These are phyloP conservation scores for Macrocentrus cingulum DNA, from an alignment of 1,140 invertebrate genomes.

Conservation along the genomic window DNA sequence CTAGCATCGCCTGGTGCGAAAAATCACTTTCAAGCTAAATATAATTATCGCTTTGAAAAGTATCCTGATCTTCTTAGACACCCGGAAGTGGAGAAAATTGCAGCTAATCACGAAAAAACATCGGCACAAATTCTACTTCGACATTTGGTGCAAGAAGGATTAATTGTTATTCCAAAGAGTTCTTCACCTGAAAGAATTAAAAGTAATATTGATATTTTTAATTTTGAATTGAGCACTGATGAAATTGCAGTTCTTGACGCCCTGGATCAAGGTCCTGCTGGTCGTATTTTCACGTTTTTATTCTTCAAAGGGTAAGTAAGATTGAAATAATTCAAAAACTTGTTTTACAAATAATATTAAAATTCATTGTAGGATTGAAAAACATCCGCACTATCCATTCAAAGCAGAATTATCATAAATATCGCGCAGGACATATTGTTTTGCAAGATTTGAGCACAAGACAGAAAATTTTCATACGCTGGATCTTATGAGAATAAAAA, in stretches of 20 bases:
- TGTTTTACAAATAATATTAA: conserved; percentile 8
- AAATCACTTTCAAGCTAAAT: conserved; percentile 54
- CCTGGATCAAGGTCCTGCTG: conserved; percentile 60
- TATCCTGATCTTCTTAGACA: conserved; percentile 73
- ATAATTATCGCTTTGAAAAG: conserved; percentile 58
- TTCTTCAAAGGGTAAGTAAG: conserved; percentile 61
- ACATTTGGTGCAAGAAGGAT: conserved; percentile 71
- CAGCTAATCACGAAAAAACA: conserved; percentile 68
- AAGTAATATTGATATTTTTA: conserved; percentile 65
- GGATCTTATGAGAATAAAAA: conserved; percentile 8
- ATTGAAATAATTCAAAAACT: conserved; percentile 2
- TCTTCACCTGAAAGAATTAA: conserved; percentile 71
- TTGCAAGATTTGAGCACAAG: no score
- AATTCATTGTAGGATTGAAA: conserved; percentile 53
- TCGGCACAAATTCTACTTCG: conserved; percentile 79
- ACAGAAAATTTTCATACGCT: conserved; percentile 2
- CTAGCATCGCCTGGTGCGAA: conserved; percentile 70
- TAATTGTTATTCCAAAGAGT: conserved; percentile 84
- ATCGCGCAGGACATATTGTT: no score
- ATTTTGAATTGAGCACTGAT: conserved; percentile 60
- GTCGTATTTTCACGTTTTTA: conserved; percentile 63
- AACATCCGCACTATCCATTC: conserved; percentile 64
- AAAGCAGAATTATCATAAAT: conserved; percentile 39
- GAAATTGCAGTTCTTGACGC: conserved; percentile 59
- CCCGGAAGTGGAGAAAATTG: conserved; percentile 69